Conservation (phyloP, 2,797 vertebrate genomes). For the Lerista edwardsae region DNA sequence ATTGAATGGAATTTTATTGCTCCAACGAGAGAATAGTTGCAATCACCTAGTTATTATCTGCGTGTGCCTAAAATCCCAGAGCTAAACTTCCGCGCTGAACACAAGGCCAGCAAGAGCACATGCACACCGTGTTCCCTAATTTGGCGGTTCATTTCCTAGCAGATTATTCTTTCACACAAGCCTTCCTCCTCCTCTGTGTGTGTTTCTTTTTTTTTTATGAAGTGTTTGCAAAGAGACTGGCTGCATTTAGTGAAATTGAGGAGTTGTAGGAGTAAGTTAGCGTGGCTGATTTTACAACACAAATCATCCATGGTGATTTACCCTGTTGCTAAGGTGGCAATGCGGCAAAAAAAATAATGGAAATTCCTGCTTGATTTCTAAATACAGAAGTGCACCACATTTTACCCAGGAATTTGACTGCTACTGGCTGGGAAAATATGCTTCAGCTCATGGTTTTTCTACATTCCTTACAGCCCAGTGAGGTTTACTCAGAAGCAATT, state of each 20-base stretch:
- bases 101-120: conserved; percentile 58
- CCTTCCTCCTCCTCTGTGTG: conserved; percentile 53
- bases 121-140: conserved; percentile 49
- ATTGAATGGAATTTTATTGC: conserved; percentile 61
- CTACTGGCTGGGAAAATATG: not conserved
- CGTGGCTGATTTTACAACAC: conserved; percentile 36
- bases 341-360: conserved; percentile 34
- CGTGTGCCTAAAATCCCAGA: conserved; percentile 27
- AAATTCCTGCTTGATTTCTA: conserved; percentile 7
- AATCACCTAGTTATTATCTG: conserved; percentile 58
- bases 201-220: conserved; percentile 46
- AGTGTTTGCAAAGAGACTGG: conserved; percentile 51
- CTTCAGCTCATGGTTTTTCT: not conserved
- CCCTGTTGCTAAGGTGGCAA: conserved; percentile 29
- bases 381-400: rapidly evolving
- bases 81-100: conserved; percentile 24
- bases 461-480: not conserved
- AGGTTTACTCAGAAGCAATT: not conserved
- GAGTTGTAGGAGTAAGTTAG: conserved; percentile 42
- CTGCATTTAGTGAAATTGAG: conserved; percentile 49
- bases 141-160: conserved; percentile 46
- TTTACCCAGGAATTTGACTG: conserved; percentile 33
- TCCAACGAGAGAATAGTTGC: conserved; percentile 63
- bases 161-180: conserved; percentile 68
- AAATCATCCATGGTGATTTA: conserved; percentile 28